Percentiles rank a stretch among this genome's conserved stretches.
phyloP scores from a whole-genome alignment of 2,113 vertebrate species.

The Spheniscus mendiculus region DNA sequence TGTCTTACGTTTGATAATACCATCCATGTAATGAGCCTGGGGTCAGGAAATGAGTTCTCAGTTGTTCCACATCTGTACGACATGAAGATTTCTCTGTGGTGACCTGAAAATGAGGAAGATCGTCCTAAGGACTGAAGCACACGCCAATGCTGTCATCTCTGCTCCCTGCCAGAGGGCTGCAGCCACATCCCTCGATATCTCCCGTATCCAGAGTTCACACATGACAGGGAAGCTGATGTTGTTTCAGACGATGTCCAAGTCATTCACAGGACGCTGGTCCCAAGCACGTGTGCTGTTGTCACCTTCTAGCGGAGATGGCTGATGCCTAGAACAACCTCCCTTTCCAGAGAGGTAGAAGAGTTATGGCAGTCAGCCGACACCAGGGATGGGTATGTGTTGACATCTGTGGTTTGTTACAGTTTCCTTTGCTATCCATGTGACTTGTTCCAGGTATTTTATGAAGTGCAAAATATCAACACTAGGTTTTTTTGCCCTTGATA shows the following conservation, averaged over 20 bases:
- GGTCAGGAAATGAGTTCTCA: background rate
- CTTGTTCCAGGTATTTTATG: background rate
- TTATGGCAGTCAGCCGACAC: background rate
- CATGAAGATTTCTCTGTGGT: background rate
- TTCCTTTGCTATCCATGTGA: background rate
- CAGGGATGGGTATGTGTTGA: background rate
- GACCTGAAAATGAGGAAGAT: background rate
- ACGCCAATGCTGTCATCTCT: background rate
- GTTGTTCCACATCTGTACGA: background rate
- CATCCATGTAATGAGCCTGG: background rate
- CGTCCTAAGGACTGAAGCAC: background rate
- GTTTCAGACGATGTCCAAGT: accelerated
- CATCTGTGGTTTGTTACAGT: background rate
- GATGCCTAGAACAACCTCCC: background rate
- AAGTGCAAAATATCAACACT: background rate
- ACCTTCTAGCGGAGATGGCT: background rate
- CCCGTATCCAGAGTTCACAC: background rate
- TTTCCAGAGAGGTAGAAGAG: background rate
- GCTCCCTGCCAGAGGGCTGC: background rate
- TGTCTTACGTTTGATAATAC: background rate
- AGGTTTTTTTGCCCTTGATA: background rate
- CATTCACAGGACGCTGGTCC: background rate
- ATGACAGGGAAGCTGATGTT: background rate
- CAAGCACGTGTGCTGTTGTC: background rate
- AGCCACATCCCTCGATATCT: accelerated